Conservation (phyloP, 1,140 invertebrate species). For the Heliconius congener region DNA sequence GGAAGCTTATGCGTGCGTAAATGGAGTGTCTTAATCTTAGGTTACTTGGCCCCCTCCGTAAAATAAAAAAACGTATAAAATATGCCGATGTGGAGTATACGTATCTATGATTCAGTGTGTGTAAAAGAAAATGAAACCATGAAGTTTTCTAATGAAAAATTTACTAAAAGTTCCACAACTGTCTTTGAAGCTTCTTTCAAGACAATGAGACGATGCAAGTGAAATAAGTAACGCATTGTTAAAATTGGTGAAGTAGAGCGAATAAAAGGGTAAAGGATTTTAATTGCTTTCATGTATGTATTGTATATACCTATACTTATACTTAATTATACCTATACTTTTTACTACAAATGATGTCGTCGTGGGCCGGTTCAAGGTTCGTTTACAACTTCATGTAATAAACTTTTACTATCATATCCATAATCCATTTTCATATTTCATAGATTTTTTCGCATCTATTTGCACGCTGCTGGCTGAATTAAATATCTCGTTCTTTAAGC, state of each 20-base stretch:
- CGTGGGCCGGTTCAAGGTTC: neutral
- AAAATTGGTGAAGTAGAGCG: neutral
- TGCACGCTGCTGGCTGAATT: too few species aligned
- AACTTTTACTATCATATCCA: too few species aligned
- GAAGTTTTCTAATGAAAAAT: slow-evolving; percentile 1
- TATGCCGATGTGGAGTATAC: neutral
- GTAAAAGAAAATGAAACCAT: neutral
- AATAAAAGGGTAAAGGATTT: neutral
- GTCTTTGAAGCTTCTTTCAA: neutral
- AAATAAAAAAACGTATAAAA: neutral
- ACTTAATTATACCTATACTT: neutral
- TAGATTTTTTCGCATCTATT: too few species aligned
- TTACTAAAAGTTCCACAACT: neutral
- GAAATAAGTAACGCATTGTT: neutral
- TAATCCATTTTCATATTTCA: too few species aligned
- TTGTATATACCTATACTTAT: neutral
- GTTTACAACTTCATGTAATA: neutral
- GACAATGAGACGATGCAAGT: neutral
- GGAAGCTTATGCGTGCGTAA: too few species aligned
- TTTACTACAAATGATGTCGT: too few species aligned
- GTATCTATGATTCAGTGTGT: neutral
- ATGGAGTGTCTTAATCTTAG: too few species aligned
- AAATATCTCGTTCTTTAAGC: too few species aligned
- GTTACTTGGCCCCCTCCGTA: too few species aligned
- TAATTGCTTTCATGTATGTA: neutral